Conservation (phyloP, 2,113 vertebrate species). For the Dicentrarchus labrax region DNA sequence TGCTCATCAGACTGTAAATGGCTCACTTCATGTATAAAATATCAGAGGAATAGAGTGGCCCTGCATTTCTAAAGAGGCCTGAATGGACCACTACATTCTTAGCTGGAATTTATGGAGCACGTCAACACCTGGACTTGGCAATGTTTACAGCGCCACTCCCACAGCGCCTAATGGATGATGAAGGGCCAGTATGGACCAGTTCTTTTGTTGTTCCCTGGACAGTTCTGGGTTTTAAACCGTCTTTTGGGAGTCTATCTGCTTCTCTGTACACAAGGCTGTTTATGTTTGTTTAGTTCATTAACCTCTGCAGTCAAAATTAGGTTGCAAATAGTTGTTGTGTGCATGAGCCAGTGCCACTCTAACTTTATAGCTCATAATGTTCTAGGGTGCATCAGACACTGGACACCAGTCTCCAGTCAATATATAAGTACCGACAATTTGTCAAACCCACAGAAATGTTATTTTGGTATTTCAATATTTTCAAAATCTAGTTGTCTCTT, state of each 20-base stretch:
- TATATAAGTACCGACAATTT: neutral
- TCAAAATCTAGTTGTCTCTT: no score
- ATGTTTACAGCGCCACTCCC: constrained; percentile 66
- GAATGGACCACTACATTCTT: constrained; percentile 54
- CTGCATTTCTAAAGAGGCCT: constrained; percentile 70
- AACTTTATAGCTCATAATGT: neutral
- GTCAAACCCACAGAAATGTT: no score
- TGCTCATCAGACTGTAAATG: constrained; percentile 83
- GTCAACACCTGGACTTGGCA: constrained; percentile 68
- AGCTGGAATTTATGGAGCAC: constrained; percentile 68
- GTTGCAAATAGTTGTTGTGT: neutral
- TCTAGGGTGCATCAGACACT: neutral
- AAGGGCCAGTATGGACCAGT: constrained; percentile 34
- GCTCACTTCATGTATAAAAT: constrained; percentile 82
- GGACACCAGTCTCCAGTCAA: neutral
- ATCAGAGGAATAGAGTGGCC: constrained; percentile 76
- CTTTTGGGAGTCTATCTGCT: constrained; percentile 40
- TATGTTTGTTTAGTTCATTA: neutral
- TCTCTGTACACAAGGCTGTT: constrained; percentile 25
- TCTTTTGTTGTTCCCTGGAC: constrained; percentile 56
- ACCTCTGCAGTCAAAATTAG: neutral
- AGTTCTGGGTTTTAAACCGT: constrained; percentile 41
- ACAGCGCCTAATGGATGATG: constrained; percentile 56
- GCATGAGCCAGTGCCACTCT: neutral
- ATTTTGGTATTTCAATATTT: no score